A percentile compares a stretch with the other conserved stretches of the same genome.
Conservation (phyloP, 1,140 invertebrate species). For the Platyscapa corneri region DNA sequence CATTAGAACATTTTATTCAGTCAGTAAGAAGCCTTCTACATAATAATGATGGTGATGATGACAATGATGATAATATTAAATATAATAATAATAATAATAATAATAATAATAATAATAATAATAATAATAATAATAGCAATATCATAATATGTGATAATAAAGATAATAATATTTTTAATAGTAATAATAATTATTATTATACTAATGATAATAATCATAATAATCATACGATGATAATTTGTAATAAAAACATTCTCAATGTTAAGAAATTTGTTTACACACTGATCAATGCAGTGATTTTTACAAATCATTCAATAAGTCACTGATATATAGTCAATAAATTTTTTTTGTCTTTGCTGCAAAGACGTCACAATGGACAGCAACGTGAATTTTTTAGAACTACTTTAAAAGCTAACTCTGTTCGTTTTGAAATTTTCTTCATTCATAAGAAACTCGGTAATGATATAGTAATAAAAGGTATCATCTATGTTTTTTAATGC, state of each 20-base stretch:
- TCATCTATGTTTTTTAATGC: slow-evolving; percentile 21
- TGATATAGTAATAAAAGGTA: slow-evolving; percentile 14
- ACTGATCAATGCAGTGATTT: slow-evolving; percentile 28
- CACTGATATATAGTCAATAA: slow-evolving; percentile 63
- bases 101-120: slow-evolving; percentile 52
- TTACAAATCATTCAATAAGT: slow-evolving; percentile 45
- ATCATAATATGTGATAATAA: slow-evolving; percentile 58
- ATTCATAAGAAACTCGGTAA: not conserved
- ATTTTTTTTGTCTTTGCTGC: slow-evolving; percentile 70
- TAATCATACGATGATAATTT: slow-evolving; percentile 50
- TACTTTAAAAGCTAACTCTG: slow-evolving; percentile 55
- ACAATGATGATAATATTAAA: slow-evolving; percentile 54
- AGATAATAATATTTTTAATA: slow-evolving; percentile 56
- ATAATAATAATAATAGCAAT: slow-evolving; percentile 56
- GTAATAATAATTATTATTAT: slow-evolving; percentile 53
- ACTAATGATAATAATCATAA: slow-evolving; percentile 52
- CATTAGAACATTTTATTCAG: slow-evolving; percentile 75
- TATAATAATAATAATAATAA: slow-evolving; percentile 52
- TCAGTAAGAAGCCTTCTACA: slow-evolving; percentile 75
- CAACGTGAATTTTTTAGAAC: slow-evolving; percentile 62
- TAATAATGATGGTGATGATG: slow-evolving; percentile 62
- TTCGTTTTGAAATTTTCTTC: slow-evolving; percentile 32
- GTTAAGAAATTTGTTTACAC: slow-evolving; percentile 26
- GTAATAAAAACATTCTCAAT: slow-evolving; percentile 42
- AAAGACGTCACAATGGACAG: slow-evolving; percentile 63